Evolutionary conservation across 64 coral and sea anemone genomes (phyloP).

Genomic region (Montipora sp.): DNA sequence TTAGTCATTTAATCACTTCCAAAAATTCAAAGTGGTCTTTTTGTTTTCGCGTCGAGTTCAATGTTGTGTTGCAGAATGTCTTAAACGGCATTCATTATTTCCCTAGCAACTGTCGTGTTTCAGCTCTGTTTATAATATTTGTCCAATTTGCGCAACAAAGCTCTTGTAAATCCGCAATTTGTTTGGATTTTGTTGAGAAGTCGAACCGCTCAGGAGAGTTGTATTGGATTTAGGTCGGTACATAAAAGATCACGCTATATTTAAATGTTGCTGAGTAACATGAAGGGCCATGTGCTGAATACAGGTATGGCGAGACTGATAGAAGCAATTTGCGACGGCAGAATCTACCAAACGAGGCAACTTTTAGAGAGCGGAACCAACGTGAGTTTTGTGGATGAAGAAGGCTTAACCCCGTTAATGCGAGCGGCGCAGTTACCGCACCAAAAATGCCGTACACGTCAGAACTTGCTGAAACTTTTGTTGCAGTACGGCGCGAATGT

Average conservation of each 20-base stretch:
- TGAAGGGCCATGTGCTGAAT: slow-evolving; percentile 33
- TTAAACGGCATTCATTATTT: not conserved
- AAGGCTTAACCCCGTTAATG: slow-evolving; percentile 84
- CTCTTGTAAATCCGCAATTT: not conserved
- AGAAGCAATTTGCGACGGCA: slow-evolving; percentile 80
- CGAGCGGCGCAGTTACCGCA: slow-evolving; percentile 73
- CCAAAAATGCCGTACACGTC: slow-evolving; percentile 79
- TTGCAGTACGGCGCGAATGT: slow-evolving; percentile 90
- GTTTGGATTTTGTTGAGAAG: not conserved
- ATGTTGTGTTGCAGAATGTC: slow-evolving; percentile 16
- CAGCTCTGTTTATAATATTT: not conserved
- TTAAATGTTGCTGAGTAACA: not conserved
- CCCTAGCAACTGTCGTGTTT: slow-evolving; percentile 27
- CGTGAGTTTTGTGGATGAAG: slow-evolving; percentile 73
- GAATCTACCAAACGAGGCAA: slow-evolving; percentile 92
- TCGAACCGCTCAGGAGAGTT: not conserved
- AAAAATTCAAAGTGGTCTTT: not conserved
- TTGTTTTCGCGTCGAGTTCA: not conserved
- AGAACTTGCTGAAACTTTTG: slow-evolving; percentile 75
- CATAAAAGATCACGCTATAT: not conserved
- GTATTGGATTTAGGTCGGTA: not conserved
- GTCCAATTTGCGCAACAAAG: slow-evolving; percentile 8
- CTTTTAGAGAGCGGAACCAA: slow-evolving; percentile 68
- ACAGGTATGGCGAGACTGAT: slow-evolving; percentile 54
- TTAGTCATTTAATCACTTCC: not conserved